These are phyloP conservation scores for Pontoporia blainvillei DNA, from an alignment of 2,113 vertebrate genomes.

Conservation along the genomic window DNA sequence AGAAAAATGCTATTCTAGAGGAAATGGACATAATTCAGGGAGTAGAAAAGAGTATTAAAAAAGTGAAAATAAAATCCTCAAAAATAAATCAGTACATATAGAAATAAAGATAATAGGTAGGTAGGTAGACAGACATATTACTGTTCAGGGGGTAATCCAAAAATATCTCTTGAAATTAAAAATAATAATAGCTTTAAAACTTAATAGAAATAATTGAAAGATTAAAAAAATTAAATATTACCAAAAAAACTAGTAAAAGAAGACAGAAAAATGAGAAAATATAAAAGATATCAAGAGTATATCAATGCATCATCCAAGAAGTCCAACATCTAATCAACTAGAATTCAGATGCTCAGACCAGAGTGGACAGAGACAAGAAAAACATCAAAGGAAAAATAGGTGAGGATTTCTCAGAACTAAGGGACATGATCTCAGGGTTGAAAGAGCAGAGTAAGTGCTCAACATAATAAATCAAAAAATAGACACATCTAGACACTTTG, in stretches of 20 bases:
- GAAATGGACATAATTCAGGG: not conserved
- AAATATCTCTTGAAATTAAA: not conserved
- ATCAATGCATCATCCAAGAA: not conserved
- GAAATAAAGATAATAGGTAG: not conserved
- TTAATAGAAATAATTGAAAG: not conserved
- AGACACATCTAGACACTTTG: not conserved
- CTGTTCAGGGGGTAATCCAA: not conserved
- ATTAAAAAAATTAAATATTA: not conserved
- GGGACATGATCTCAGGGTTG: not conserved
- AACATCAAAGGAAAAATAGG: not conserved
- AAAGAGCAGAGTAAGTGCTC: not conserved
- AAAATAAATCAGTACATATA: not conserved
- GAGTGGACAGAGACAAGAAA: not conserved
- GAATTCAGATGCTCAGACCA: not conserved
- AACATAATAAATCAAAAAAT: not conserved
- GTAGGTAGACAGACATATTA: not conserved
- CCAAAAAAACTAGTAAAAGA: not conserved
- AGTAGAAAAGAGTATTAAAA: not conserved
- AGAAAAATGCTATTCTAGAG: not conserved
- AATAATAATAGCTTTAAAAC: not conserved
- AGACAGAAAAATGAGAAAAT: not conserved
- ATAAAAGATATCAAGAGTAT: not conserved
- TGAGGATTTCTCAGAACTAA: not conserved
- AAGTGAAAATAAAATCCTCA: not conserved
- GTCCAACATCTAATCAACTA: not conserved